phyloP scores from a whole-genome alignment of 2,797 vertebrate species.

The Hoplostethus mediterraneus region DNA sequence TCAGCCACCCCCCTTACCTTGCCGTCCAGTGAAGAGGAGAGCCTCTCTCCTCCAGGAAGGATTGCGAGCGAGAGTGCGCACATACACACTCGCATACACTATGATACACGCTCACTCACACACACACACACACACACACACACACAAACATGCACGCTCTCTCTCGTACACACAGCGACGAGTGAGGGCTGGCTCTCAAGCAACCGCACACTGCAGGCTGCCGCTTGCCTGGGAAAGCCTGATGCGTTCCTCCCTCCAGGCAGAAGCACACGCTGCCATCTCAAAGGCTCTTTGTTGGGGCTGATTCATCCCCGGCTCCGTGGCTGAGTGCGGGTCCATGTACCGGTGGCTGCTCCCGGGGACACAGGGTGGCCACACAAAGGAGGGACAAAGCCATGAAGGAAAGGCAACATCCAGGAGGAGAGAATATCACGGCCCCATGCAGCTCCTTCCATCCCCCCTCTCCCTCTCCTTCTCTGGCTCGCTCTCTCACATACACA shows the following conservation, averaged over 20 bases:
- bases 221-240: conserved; percentile 88
- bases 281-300: conserved; percentile 84
- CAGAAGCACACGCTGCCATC: conserved; percentile 85
- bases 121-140: conserved; percentile 49
- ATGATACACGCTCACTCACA: conserved; percentile 57
- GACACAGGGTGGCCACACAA: conserved; percentile 56
- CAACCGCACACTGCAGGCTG: conserved; percentile 88
- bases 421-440: conserved; percentile 76
- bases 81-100: conserved; percentile 70
- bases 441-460: conserved; percentile 72
- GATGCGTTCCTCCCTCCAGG: conserved; percentile 91
- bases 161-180: conserved; percentile 47
- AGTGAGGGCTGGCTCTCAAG: conserved; percentile 77
- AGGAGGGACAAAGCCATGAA: conserved; percentile 75
- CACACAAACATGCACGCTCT: conserved; percentile 38
- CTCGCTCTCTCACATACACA: conserved; percentile 35
- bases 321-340: conserved; percentile 72
- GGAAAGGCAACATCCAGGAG: conserved; percentile 78
- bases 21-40: conserved; percentile 77
- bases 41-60: conserved; percentile 81
- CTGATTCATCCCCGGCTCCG: conserved; percentile 74
- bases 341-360: conserved; percentile 70
- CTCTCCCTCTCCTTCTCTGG: conserved; percentile 29
- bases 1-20: conserved; percentile 81
- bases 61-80: conserved; percentile 73